phyloP scores from a whole-genome alignment of 2,797 vertebrate genomes.

The Acanthurus leucopareius region DNA sequence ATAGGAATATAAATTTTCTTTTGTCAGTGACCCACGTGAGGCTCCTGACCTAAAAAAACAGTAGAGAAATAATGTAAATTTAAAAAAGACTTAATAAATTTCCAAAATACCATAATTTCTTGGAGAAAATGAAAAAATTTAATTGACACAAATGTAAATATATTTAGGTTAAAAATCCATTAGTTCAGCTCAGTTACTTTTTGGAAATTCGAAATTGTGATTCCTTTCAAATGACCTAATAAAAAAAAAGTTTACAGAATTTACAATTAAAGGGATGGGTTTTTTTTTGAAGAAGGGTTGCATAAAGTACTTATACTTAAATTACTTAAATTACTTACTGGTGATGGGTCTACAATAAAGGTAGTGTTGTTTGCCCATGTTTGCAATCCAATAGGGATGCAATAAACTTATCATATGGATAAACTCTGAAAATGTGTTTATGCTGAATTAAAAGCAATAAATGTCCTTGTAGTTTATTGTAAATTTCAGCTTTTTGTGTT shows the following conservation, averaged over 20 bases:
- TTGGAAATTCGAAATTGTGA: background rate
- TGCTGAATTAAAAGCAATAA: background rate
- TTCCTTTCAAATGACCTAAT: background rate
- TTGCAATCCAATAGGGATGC: background rate
- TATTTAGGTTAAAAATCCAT: background rate
- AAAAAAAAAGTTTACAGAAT: background rate
- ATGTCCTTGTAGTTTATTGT: background rate
- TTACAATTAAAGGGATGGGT: too few species aligned
- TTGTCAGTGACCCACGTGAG: slow-evolving; percentile 17
- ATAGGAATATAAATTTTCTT: slow-evolving; percentile 12
- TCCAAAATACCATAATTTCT: background rate
- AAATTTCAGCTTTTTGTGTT: slow-evolving; percentile 5
- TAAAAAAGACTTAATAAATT: background rate
- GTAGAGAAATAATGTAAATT: background rate
- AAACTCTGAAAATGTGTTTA: background rate
- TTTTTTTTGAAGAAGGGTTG: too few species aligned
- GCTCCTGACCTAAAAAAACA: slow-evolving; percentile 16
- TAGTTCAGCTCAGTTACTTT: background rate
- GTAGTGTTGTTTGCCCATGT: background rate
- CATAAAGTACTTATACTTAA: too few species aligned
- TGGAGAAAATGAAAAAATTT: background rate
- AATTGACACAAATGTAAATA: background rate
- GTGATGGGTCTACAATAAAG: background rate
- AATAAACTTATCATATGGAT: background rate
- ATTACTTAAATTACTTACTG: too few species aligned